A percentile compares a stretch with the other conserved stretches of the same genome.
phyloP scores from a whole-genome alignment of 1,140 invertebrate genomes.

The Triops cancriformis region DNA sequence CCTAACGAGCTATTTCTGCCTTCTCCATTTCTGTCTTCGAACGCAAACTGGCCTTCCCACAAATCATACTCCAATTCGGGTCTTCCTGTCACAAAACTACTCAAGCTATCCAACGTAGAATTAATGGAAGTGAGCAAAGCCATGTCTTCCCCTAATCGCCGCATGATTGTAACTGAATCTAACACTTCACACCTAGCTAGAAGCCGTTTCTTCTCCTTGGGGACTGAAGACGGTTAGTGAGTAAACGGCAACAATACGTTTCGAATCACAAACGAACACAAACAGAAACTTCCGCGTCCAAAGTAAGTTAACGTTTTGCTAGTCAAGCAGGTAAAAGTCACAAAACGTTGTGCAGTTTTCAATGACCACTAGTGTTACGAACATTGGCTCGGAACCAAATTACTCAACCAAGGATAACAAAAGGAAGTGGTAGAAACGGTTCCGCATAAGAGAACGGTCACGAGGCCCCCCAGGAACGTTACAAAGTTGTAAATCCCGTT shows the following conservation, averaged over 20 bases:
- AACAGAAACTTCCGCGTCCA: too few relatives aligned
- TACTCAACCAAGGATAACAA: neutral
- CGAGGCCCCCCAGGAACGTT: neutral
- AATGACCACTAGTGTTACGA: neutral
- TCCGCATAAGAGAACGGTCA: neutral
- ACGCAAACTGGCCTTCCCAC: slow-evolving; percentile 69
- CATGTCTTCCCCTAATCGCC: slow-evolving; percentile 7
- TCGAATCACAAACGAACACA: too few relatives aligned
- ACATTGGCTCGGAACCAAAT: neutral
- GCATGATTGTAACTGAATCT: slow-evolving; percentile 13
- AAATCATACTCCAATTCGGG: slow-evolving; percentile 67
- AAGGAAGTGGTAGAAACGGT: neutral
- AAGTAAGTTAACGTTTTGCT: too few relatives aligned
- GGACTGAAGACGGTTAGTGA: neutral
- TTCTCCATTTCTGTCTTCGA: slow-evolving; percentile 44
- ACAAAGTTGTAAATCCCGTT: neutral
- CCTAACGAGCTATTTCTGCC: neutral
- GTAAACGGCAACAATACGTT: neutral
- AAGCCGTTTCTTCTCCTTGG: neutral
- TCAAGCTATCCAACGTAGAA: neutral
- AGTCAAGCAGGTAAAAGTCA: too few relatives aligned
- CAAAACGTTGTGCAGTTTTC: neutral
- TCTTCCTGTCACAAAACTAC: slow-evolving; percentile 23
- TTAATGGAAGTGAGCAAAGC: neutral
- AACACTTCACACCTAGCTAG: neutral